Base-by-base conservation (phyloP, 2,797 vertebrate species). In the Tarsius wallacei region DNA sequence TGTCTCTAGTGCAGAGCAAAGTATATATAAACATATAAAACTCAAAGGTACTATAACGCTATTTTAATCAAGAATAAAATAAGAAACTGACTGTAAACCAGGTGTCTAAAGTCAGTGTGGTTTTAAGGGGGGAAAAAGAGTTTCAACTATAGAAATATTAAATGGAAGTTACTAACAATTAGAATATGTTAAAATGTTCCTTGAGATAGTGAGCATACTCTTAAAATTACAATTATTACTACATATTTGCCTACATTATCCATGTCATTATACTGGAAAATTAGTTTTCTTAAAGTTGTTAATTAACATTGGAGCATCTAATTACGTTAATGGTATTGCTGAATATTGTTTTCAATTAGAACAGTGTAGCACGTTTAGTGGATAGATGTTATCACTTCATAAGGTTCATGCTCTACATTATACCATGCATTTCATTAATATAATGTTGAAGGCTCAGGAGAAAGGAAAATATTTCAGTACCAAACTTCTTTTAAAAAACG, bases 301-400 rank as follows among this genome's bases (percentile, higher is more conserved):
- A 93, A 95, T 97, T 98, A 98, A 95, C 71, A 95, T 91, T 91
- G 85, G 26, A 90, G 51, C 26, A 96, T 97, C 82, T 95, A 97
- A 95, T 97, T 97, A 90, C 88, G 70, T 97, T 98, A 97, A 96
- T 97, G 74, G 31, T 89, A 95, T 83, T 90, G 15, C 87, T 93
- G 66, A 97, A 94, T 96, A 95, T 95, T 87, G 80, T 95, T 95
- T 97, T 96, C 97, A 96, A 94, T 97, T 98, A 98, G 61, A 93
- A 70, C 6, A 59, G 49, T 63, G 31, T 22, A 84, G 26, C 81
- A 95, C 93, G 88, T 84, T 96, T 94, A 96, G 86, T 85, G 49
- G 74, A 97, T 76, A 95, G 95, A 95, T 97, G 64, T 64, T 97
- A 96, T 87, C 26, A 12, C 82, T 97, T 97, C 49, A 47, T 80